Evolutionary conservation across 2,113 vertebrate genomes (phyloP), one percentile per base, ranked within the genome.

Genomic region (Pelodiscus sinensis): DNA sequence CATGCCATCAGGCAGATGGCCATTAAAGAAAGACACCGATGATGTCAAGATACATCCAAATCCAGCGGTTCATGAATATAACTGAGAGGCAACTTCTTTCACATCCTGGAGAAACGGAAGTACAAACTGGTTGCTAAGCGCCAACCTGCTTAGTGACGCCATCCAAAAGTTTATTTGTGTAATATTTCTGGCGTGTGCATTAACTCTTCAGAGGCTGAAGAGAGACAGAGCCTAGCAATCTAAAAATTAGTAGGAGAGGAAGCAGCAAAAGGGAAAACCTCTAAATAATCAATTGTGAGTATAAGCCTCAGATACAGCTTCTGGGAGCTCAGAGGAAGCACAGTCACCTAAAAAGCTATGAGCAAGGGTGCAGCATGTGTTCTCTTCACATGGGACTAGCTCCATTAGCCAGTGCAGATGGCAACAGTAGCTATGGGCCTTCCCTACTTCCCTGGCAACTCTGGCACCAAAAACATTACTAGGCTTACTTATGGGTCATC

Each of bases 371-470:
- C 4, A 4, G 3, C 22, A 51, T 3, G 14, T 8, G 75, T 0
- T 79, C 38, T 71, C 57, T 83, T 62, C 25, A 21, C 31, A 22
- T 86, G 14, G 31, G 29, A 68, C 27, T n/a, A 90, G 60, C 56
- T 56, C 75, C 85, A 10, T 79, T 68, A 84, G 31, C 84, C 14
- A 52, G 21, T 88, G 24, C 60, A 82, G 79, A 75, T 29, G 75
- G 93, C 4, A 84, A 8, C 27, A 35, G 81, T 0, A 0, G 27
- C 60, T 89, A 35, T 5, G 86, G 22, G 68, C 13, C 51, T 85
- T 84, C 11, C 68, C 68, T 14, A 12, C 89, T 88, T 83, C 58
- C 19, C 7, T 12, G 29, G 7, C 89, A 5, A 82, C n/a, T 78
- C 8, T 84, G 5, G 24, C 86, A 9, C 60, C 52, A 31, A 92